Base-by-base conservation (phyloP, 2,888 invertebrate species). In the Macropis europaea region DNA sequence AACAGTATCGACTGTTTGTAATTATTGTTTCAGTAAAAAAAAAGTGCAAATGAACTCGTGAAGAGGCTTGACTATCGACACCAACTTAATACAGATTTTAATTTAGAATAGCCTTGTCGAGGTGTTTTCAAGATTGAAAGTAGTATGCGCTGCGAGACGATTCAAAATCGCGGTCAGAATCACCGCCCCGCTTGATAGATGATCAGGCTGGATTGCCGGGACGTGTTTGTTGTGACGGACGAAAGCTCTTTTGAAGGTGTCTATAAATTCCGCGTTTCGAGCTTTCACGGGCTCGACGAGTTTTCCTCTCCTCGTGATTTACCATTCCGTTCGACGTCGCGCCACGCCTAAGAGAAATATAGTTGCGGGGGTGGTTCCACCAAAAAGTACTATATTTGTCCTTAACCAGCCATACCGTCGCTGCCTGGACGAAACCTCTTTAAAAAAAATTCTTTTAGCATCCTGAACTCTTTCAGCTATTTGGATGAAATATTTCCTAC, bases 201-300 rank as follows among this genome's bases (percentile, higher is more conserved):
- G 73, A 63, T 47, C 45, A 45, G 34, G 69, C 60, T 48, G 76
- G 73, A 83, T 83, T 62, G 69, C 72, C 52, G 63, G 42, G 66
- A 81, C 76, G 56, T 85, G 86, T 86, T 86, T 85, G 86, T 86
- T 86, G 84, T 86, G 86, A 86, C 85, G 81, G 74, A 75, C 48
- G 74, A 62, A 80, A 78, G 77, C 82, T 77, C 82, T 73, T 78
- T 76, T 68, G 73, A 64, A 68, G 66, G 52, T 70, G 61, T 70
- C 76, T 77, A 82, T 84, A 84, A 86, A 82, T 84, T 80, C 76
- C 75, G 56, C 73, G 76, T 70, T 77, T 81, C 74, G 47, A 61
- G 61, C 59, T 80, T 77, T 69, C 66, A 47, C 61, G 47, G 17
- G 61, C 48, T 52, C 61, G 47, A 48, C 34, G 22, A 7, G 13